Evolutionary conservation across 2,888 invertebrate species (phyloP).

Genomic region (Eilema depressum): DNA sequence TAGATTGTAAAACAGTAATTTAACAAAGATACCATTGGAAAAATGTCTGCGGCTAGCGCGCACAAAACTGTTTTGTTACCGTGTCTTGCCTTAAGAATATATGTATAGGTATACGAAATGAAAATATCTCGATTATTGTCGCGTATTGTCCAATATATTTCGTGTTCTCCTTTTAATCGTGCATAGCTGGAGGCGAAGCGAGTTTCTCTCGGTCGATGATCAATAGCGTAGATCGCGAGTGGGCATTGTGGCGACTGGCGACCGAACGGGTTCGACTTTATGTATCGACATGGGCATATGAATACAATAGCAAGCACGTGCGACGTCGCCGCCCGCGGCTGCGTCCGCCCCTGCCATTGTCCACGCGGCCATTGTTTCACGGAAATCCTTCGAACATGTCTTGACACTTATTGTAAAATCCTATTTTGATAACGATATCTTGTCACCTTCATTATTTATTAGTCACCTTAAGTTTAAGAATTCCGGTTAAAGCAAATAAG

Average conservation of each 20-base stretch:
- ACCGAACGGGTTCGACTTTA: conserved; percentile 45
- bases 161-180: conserved; percentile 49
- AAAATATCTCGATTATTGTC: conserved; percentile 32
- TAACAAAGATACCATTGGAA: conserved; percentile 28
- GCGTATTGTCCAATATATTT: conserved; percentile 31
- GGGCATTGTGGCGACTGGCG: conserved; percentile 54
- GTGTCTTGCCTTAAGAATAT: neutral
- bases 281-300: conserved; percentile 66
- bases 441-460: conserved; percentile 41
- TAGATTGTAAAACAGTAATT: conserved; percentile 40
- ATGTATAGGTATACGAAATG: conserved; percentile 6
- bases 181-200: conserved; percentile 47
- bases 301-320: conserved; percentile 83
- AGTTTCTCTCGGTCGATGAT: conserved; percentile 53
- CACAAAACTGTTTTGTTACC: conserved; percentile 1
- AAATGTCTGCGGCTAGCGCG: conserved; percentile 22
- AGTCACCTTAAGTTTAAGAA: conserved; percentile 24
- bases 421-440: conserved; percentile 57
- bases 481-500: conserved; percentile 2
- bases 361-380: conserved; percentile 78
- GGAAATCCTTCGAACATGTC: conserved; percentile 77
- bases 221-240: conserved; percentile 50
- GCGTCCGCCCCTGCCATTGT: conserved; percentile 72
- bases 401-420: conserved; percentile 73
- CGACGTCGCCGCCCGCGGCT: conserved; percentile 62